Evolutionary conservation across 2,113 vertebrate species (phyloP), one percentile per base, ranked within the genome.

Genomic region (Meleagris gallopavo): DNA sequence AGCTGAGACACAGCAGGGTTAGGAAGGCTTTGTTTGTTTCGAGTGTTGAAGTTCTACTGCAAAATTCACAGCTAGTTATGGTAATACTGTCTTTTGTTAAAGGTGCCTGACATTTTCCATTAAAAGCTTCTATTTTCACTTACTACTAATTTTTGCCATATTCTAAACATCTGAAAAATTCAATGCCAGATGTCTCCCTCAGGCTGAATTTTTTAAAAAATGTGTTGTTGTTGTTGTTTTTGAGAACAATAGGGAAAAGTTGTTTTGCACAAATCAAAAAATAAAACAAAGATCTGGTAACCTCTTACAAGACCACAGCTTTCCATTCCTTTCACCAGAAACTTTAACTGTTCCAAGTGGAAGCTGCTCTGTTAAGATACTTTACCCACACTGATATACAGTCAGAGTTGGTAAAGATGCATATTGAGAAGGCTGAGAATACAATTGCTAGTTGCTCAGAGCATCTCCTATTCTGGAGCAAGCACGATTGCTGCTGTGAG

Each of bases 221-320:
- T 41, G 15, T 0, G 0, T 22, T 6, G 48, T 24, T 50, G 18
- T 11, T 48, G 24, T 54, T 93, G 11, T 43, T 87, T 96, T 72
- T 72, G 46, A 92, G 83, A 95, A 96, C 94, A 96, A 94, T 95
- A 13, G 40, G 86, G 40, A 48, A 29, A 94, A 92, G 58, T 69
- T 93, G 61, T 90, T 94, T 94, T 93, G 46, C 22, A 41, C 34
- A 82, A 70, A 88, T 83, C 0, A n/a, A 52, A 58, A 55, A 61
- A 81, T 61, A 36, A 36, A 36, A 22, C 30, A 43, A 41, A 66
- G 29, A 73, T 81, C 29, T 86, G n/a, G 65, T 72, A 86, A 71
- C 34, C 6, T 94, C 43, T 88, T 83, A 83, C 18, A 80, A 80
- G 80, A 93, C 88, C 43, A 12, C 43, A 86, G 40, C 40, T 78